A percentile compares a stretch with the other conserved stretches of the same genome.
phyloP scores from a whole-genome alignment of 2,888 invertebrate species.

The Rotaria macrura region DNA sequence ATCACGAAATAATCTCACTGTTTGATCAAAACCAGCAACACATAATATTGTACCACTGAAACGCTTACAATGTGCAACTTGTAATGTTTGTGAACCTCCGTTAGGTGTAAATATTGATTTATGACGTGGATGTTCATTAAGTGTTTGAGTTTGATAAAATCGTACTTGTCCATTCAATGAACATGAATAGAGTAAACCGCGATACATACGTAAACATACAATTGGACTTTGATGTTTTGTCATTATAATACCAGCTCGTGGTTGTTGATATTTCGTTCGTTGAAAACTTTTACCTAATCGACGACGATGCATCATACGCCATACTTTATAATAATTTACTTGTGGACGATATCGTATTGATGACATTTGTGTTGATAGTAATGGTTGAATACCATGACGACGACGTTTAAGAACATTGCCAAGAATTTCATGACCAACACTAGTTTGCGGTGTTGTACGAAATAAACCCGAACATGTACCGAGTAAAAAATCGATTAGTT shows the following conservation, averaged over 20 bases:
- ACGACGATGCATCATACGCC: slow-evolving; percentile 11
- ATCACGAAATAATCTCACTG: background rate
- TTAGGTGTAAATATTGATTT: slow-evolving; percentile 13
- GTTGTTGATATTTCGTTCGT: background rate
- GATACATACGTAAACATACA: background rate
- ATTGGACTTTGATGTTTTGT: slow-evolving; percentile 18
- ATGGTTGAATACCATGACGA: background rate
- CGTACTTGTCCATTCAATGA: slow-evolving; percentile 4
- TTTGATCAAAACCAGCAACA: slow-evolving; percentile 20
- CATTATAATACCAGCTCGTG: background rate
- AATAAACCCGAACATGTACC: slow-evolving; percentile 15
- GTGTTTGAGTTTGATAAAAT: background rate
- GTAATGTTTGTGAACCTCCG: slow-evolving; percentile 19
- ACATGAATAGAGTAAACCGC: slow-evolving; percentile 18
- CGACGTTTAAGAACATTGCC: background rate
- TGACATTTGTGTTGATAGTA: background rate
- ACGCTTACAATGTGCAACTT: slow-evolving; percentile 15
- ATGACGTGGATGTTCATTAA: background rate
- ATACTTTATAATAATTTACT: background rate
- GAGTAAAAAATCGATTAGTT: background rate
- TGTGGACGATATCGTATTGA: background rate
- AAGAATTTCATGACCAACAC: background rate
- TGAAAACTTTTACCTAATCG: background rate
- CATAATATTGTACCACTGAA: background rate
- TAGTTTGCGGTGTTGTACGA: background rate